These are phyloP conservation scores for Kryphioiulus occultus DNA, from an alignment of 2,888 invertebrate genomes.

Conservation along the genomic window DNA sequence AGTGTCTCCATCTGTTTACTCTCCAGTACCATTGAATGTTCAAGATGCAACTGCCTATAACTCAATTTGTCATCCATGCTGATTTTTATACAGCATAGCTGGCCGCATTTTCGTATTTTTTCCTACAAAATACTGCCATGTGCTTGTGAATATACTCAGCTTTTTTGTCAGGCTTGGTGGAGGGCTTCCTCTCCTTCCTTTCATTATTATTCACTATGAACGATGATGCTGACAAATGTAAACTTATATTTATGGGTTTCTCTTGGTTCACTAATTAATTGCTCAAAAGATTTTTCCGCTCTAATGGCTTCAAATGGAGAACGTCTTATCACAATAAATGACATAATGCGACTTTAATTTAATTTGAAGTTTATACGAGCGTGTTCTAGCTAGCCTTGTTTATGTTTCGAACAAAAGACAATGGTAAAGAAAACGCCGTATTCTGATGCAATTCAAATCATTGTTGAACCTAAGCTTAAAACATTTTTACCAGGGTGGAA, in stretches of 20 bases:
- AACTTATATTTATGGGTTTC: neutral
- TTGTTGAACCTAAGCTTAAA: no score
- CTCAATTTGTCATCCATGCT: neutral
- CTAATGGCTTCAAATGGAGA: neutral
- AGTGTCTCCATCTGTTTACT: neutral
- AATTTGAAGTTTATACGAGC: neutral
- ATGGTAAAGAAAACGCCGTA: neutral
- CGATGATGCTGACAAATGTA: slow-evolving; percentile 32
- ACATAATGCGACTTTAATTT: neutral
- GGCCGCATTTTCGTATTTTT: neutral
- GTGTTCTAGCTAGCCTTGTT: no score
- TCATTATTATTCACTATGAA: slow-evolving; percentile 20
- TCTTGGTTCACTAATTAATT: slow-evolving; percentile 32
- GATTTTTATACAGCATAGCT: neutral
- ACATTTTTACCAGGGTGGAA: no score
- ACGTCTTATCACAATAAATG: neutral
- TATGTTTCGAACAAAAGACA: neutral
- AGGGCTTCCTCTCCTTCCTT: neutral
- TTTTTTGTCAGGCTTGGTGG: neutral
- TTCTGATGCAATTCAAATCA: neutral
- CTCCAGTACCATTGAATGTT: neutral
- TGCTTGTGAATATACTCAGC: neutral
- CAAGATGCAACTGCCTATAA: neutral
- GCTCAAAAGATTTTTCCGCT: slow-evolving; percentile 11
- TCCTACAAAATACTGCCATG: neutral